Evolutionary conservation across 2,888 invertebrate genomes (phyloP), one percentile per base, ranked within the genome.

Genomic region (Galeopsomyia nigrocyanea): DNA sequence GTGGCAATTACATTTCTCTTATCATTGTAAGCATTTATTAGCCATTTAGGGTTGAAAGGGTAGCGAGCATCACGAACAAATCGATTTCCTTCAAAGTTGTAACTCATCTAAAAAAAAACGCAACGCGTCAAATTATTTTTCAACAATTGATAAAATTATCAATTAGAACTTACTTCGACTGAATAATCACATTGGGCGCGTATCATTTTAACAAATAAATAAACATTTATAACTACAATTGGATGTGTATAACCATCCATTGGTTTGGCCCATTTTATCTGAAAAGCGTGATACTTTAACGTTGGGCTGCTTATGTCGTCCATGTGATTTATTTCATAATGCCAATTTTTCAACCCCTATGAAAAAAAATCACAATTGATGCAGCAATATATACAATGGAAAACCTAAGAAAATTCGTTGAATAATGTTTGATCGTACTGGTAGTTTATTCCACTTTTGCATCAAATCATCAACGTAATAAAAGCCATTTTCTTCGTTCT

Each of bases 171-270:
- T 74, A 82, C 82, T 7, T 82, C 77, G 5, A 79, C 61, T 5
- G 79, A 3, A 22, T 22, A 77, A 68, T 61, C 77, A 55, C 76
- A 13, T 73, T 76, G 19, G 50, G 19, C 17, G 21, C 51, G 55
- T 68, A 77, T n/a, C 10, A 76, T 83, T 75, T 84, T 85, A 5
- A 88, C 78, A 1, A 80, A 84, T 74, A 88, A 87, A 73, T 81
- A 87, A 53, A 88, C 83, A 68, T 84, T 86, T n/a, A 87, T 88
- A 17, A 86, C 87, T 0, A 87, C 87, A 78, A 87, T 87, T 6
- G 88, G 85, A 69, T 87, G 85, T 0, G 88, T 88, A 79, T 87
- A 88, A 19, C 79, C 77, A 16, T 78, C 77, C 6, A 87, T 87
- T 16, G 88, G 88, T 47, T 87, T 81, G 75, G 87, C 87, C 84